These are phyloP conservation scores for Pagrus major DNA, from an alignment of 2,113 vertebrate genomes.

Conservation along the genomic window DNA sequence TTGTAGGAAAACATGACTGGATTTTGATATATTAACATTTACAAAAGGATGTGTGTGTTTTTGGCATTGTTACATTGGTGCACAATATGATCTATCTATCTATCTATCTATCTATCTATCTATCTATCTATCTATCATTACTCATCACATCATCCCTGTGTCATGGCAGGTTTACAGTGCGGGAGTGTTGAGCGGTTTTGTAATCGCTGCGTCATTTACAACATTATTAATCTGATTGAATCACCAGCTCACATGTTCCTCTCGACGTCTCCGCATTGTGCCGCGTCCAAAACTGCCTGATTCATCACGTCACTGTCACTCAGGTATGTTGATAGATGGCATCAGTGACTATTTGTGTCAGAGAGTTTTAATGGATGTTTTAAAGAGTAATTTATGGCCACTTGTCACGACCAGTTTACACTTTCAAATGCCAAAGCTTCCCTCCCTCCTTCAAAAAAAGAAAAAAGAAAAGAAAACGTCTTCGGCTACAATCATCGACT, in stretches of 20 bases:
- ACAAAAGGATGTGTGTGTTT: too few relatives aligned
- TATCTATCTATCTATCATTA: background rate
- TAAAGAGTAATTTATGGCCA: constrained; percentile 61
- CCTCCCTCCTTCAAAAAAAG: constrained; percentile 24
- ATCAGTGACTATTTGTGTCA: constrained; percentile 64
- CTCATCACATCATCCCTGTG: background rate
- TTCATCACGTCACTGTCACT: constrained; percentile 41
- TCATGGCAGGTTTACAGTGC: constrained; percentile 16
- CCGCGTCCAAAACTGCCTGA: background rate
- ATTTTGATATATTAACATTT: too few relatives aligned
- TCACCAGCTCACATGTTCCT: constrained; percentile 15
- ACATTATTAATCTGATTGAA: constrained; percentile 10
- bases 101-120: background rate
- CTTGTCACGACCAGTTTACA: constrained; percentile 74
- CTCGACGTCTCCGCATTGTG: background rate
- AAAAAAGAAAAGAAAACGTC: constrained; percentile 58
- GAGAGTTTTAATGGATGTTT: constrained; percentile 69
- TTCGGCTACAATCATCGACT: constrained; percentile 62
- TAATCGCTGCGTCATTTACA: constrained; percentile 33
- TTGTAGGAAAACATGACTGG: too few relatives aligned
- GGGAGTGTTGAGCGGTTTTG: constrained; percentile 27
- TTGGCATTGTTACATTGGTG: too few relatives aligned
- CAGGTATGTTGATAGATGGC: constrained; percentile 63
- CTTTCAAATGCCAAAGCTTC: constrained; percentile 38
- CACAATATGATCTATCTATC: background rate